Conservation (phyloP, 2,797 vertebrate genomes). For the Spizella passerina region DNA sequence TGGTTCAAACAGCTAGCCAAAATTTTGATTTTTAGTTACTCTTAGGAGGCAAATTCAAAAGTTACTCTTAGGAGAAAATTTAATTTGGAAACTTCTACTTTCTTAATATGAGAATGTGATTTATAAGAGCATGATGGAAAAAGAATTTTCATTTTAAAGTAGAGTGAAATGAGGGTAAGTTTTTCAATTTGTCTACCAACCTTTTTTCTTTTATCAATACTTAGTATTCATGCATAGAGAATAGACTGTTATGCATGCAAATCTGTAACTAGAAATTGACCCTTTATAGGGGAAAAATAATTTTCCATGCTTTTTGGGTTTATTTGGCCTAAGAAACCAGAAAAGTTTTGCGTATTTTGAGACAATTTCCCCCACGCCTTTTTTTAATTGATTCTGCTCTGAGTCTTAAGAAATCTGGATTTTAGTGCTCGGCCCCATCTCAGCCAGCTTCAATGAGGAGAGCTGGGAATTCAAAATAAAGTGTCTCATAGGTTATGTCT, state of each 20-base stretch:
- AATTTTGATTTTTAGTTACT: neutral
- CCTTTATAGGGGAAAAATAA: slow-evolving; percentile 28
- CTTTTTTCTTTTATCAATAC: neutral
- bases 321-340: slow-evolving; percentile 51
- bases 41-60: neutral
- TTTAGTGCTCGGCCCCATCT: neutral
- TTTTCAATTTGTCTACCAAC: neutral
- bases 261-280: neutral
- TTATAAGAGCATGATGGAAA: neutral
- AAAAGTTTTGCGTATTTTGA: neutral
- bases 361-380: neutral
- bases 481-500: slow-evolving; percentile 59
- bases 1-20: neutral
- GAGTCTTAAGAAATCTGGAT: neutral
- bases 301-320: slow-evolving; percentile 16
- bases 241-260: neutral
- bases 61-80: neutral
- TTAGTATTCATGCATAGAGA: neutral
- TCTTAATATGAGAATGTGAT: neutral
- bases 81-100: slow-evolving; percentile 18
- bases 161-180: neutral
- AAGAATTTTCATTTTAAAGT: neutral
- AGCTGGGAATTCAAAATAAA: slow-evolving; percentile 52
- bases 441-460: slow-evolving; percentile 7
- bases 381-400: neutral